Evolutionary conservation across 2,797 vertebrate species (phyloP).

Genomic region (Gobionotothen gibberifrons): DNA sequence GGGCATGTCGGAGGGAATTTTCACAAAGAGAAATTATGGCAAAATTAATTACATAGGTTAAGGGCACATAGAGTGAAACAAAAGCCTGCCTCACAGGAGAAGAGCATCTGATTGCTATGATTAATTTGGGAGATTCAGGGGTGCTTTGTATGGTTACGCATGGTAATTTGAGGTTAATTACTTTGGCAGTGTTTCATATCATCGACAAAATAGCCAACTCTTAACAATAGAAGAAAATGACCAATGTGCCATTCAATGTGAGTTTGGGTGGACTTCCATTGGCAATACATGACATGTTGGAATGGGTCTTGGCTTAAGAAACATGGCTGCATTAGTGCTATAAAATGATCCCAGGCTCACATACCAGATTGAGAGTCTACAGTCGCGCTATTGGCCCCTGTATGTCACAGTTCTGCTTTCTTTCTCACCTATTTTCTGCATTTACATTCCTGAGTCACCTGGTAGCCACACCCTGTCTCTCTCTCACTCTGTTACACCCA

Average conservation of each 20-base stretch:
- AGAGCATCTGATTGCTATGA: conserved; percentile 72
- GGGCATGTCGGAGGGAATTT: conserved; percentile 55
- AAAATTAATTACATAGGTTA: conserved; percentile 75
- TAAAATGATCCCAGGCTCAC: neutral
- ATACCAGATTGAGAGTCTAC: neutral
- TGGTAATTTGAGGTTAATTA: conserved; percentile 72
- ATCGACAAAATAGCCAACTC: conserved; percentile 31
- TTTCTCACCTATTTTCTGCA: no score
- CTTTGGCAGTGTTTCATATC: conserved; percentile 26
- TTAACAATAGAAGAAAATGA: conserved; percentile 43
- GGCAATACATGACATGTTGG: neutral
- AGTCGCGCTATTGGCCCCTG: neutral
- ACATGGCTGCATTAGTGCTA: neutral
- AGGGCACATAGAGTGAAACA: conserved; percentile 73
- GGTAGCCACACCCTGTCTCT: no score
- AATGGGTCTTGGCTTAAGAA: neutral
- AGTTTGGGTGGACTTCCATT: neutral
- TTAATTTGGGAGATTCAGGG: conserved; percentile 70
- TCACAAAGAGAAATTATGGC: conserved; percentile 60
- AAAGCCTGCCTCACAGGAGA: conserved; percentile 58
- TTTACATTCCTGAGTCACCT: no score
- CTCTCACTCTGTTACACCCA: no score
- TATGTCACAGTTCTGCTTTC: no score
- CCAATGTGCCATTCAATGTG: conserved; percentile 10
- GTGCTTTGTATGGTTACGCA: conserved; percentile 40